Conservation (phyloP, 2,888 invertebrate genomes). For the Parnassius orleans region DNA sequence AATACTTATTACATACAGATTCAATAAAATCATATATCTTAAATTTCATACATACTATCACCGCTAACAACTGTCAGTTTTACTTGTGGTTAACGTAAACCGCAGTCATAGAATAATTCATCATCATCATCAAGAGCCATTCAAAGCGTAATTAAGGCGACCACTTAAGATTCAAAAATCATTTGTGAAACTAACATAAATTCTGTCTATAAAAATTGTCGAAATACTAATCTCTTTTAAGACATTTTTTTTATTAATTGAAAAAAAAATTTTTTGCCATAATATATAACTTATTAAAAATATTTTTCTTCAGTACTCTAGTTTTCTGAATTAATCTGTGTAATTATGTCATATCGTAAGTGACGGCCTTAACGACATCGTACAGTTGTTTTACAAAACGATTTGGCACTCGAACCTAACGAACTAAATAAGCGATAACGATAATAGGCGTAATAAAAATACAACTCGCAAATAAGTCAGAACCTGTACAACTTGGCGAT, state of each 20-base stretch:
- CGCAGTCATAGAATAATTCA: conserved; percentile 7
- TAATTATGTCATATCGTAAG: conserved; percentile 3
- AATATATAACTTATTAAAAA: no score
- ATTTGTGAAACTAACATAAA: no score
- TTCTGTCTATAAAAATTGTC: no score
- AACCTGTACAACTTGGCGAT: conserved; percentile 47
- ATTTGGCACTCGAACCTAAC: conserved; percentile 60
- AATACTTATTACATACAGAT: conserved; percentile 63
- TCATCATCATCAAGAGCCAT: conserved; percentile 23
- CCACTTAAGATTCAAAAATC: conserved; percentile 3
- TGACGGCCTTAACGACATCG: conserved; percentile 22
- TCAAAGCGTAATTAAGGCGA: conserved; percentile 19
- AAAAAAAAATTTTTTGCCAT: no score
- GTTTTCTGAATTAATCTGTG: no score
- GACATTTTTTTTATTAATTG: no score
- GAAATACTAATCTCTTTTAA: no score
- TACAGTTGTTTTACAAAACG: conserved; percentile 33
- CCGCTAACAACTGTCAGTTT: conserved; percentile 33
- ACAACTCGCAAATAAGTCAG: conserved; percentile 42
- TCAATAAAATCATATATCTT: conserved; percentile 71
- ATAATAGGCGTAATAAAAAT: conserved; percentile 41
- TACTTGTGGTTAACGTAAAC: conserved; percentile 31
- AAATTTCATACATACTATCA: conserved; percentile 41
- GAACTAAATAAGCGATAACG: conserved; percentile 51
- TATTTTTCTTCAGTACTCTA: no score